Evolutionary conservation across 2,113 vertebrate species (phyloP), one percentile per base, ranked within the genome.

Genomic region (Lutjanus erythropterus): DNA sequence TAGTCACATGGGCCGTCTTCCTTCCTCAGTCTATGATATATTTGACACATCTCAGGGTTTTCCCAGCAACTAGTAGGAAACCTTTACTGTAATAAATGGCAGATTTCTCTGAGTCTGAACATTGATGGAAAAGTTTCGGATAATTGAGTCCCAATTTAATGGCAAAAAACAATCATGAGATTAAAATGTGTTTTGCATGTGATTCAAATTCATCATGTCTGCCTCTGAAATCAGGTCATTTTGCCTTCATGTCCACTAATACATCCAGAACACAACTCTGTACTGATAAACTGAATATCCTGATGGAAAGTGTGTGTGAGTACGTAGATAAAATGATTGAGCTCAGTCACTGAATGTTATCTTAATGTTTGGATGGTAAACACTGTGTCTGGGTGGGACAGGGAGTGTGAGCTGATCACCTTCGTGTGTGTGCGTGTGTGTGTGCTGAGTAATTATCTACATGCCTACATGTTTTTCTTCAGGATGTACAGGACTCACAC

Each of bases 301-400:
- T 23, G 10, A 53, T 42, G 18, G 53, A 72, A 42, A 15, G 21
- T 42, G 46, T 59, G 27, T 4, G 33, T 4, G n/a, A n/a, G 0
- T 39, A 6, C 31, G 27, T 0, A 19, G 56, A 46, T 53, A n/a
- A 68, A 75, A 81, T 62, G 52, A 72, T 47, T 49, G 39, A 46
- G 62, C 3, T 23, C 18, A 37, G 6, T 76, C 65, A 75, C 49
- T 74, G 55, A 69, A 73, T 55, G 71, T 68, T 72, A 67, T 62
- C 64, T n/a, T 1, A 37, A 2, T 70, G 72, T 83, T 82, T 49
- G 58, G 37, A 86, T 6, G 19, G 49, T 75, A 85, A 89, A 84
- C 47, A 85, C 2, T 23, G 60, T 0, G 1, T 69, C 44, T 84
- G 67, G 86, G 84, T 73, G 83, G 60, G 75, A 68, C 72, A 25